Evolutionary conservation across 2,797 vertebrate genomes (phyloP).

Genomic region (Hippocampus kuda): DNA sequence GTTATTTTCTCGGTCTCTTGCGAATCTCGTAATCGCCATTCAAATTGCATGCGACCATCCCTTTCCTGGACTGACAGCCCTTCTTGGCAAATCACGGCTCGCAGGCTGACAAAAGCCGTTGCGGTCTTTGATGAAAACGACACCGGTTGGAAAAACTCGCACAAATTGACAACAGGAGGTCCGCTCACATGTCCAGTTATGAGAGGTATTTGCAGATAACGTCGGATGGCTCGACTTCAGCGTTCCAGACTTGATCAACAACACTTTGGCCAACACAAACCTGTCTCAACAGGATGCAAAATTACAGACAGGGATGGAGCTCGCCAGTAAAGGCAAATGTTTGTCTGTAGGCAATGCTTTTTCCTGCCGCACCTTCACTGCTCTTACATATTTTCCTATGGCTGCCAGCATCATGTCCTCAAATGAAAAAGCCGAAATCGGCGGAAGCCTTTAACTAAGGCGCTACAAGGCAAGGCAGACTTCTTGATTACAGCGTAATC

Average conservation of each 20-base stretch:
- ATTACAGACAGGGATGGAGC: constrained; percentile 57
- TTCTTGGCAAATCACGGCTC: constrained; percentile 20
- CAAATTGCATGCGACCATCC: constrained; percentile 48
- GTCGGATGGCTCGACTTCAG: constrained; percentile 12
- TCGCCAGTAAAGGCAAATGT: constrained; percentile 57
- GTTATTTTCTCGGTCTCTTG: constrained; percentile 47
- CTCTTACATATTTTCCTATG: constrained; percentile 40
- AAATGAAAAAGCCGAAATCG: constrained; percentile 27
- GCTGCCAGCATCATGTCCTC: constrained; percentile 18
- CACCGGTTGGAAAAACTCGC: not conserved
- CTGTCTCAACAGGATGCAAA: constrained; percentile 59
- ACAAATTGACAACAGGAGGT: constrained; percentile 8
- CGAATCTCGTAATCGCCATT: constrained; percentile 39
- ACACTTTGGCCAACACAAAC: constrained; percentile 4
- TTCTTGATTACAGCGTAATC: constrained; percentile 38
- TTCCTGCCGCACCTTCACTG: constrained; percentile 48
- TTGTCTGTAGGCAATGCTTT: constrained; percentile 58
- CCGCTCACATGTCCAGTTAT: constrained; percentile 13
- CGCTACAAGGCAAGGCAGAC: constrained; percentile 16
- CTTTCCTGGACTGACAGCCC: constrained; percentile 50
- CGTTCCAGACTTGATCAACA: constrained; percentile 18
- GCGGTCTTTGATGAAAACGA: not conserved
- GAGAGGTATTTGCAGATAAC: constrained; percentile 22
- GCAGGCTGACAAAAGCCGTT: constrained; percentile 20
- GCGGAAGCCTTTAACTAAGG: constrained; percentile 32